Evolutionary conservation across 2,113 vertebrate species (phyloP).

Genomic region (Muntiacus reevesi): DNA sequence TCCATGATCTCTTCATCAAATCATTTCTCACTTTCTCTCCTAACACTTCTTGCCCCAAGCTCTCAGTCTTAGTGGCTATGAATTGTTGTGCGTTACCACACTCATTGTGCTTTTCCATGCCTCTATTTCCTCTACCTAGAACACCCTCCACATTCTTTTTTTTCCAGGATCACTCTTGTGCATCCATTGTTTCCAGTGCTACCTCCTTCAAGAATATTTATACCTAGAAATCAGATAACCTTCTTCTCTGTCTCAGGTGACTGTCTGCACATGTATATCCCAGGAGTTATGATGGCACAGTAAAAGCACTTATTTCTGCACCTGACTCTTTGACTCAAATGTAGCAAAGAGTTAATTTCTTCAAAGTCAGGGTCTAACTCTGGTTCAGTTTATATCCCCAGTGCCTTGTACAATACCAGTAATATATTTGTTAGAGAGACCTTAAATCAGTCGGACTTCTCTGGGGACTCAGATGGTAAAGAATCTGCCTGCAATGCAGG

Average conservation of each 20-base stretch:
- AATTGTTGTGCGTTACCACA: neutral
- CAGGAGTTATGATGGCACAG: neutral
- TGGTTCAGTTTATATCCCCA: neutral
- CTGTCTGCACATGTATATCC: neutral
- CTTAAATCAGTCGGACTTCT: neutral
- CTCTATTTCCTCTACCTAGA: neutral
- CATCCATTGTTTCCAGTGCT: neutral
- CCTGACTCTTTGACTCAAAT: neutral
- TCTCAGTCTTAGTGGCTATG: neutral
- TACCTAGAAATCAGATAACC: neutral
- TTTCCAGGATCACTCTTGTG: neutral
- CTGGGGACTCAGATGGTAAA: neutral
- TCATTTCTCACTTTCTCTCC: neutral
- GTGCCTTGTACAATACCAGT: neutral
- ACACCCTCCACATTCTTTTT: neutral
- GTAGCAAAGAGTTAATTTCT: neutral
- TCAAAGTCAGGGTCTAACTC: neutral
- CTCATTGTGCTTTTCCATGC: neutral
- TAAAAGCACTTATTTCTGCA: neutral
- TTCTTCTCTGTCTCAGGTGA: neutral
- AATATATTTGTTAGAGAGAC: neutral
- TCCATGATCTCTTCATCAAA: neutral
- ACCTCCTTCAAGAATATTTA: neutral
- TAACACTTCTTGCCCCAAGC: neutral
- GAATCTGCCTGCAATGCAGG: neutral